Evolutionary conservation across 2,797 vertebrate genomes (phyloP).

Genomic region (Heliangelus exortis): DNA sequence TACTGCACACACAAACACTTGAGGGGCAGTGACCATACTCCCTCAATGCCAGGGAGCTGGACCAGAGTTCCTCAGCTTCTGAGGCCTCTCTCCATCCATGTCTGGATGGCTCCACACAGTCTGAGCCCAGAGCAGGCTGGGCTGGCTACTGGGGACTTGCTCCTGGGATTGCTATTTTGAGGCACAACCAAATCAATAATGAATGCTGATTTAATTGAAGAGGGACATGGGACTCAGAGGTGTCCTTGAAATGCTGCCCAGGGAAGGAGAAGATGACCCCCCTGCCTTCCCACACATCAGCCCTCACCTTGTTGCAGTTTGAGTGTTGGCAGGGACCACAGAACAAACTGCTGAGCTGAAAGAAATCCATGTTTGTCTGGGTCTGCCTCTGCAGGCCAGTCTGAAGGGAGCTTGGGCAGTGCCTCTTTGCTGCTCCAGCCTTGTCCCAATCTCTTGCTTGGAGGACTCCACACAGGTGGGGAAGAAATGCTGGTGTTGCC

Average conservation of each 20-base stretch:
- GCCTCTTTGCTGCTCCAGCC: not conserved
- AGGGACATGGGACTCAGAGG: slow-evolving; percentile 3
- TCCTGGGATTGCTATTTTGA: slow-evolving; percentile 62
- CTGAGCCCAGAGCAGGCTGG: not conserved
- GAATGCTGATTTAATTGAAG: slow-evolving; percentile 48
- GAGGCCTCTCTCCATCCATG: not conserved
- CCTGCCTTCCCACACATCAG: not conserved
- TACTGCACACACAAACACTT: not conserved
- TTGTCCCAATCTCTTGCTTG: not conserved
- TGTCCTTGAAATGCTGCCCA: slow-evolving; percentile 45
- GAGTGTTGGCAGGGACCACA: not conserved
- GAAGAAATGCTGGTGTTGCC: not conserved
- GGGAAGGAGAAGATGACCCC: not conserved
- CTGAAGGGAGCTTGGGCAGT: not conserved
- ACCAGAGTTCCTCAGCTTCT: not conserved
- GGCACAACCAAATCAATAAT: slow-evolving; percentile 51
- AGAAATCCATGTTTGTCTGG: not conserved
- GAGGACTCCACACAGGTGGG: not conserved
- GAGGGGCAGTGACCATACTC: accelerated
- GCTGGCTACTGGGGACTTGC: not conserved
- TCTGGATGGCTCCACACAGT: not conserved
- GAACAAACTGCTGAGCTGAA: not conserved
- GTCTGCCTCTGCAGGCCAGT: not conserved
- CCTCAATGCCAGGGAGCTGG: not conserved
- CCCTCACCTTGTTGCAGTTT: not conserved